Base-by-base conservation (phyloP, 2,888 invertebrate species). In the Steinernema scapterisci region DNA sequence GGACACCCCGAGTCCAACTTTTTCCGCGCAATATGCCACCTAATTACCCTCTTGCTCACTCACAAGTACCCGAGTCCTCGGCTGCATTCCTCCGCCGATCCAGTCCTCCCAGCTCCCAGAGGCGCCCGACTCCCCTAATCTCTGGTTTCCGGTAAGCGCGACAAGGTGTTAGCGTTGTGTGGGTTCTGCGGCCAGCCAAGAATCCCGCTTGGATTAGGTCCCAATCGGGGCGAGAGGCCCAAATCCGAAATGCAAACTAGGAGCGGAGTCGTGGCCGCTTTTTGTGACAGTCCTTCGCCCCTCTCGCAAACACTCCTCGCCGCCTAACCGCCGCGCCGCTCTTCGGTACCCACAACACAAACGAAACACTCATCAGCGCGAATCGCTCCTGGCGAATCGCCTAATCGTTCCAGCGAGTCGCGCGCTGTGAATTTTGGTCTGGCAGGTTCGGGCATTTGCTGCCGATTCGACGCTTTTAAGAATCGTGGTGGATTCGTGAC, bases 221-320 rank as follows among this genome's bases (percentile, higher is more conserved):
- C 54, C 63, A 63, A 63, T 63, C 63, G 63, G 63, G 6, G 52
- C 23, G 21, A 38, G 48, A 38, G 63, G 11, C 38, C 63, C 27
- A 63, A 63, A 63, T 63, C 63, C 63, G 63, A 63, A 63, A 63
- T 13, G 63, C 63, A 63, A 63, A 63, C 63, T 27, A 38, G 38
- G 38, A 19, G 48, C 48, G 48, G 48, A 16, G 48, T 48, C 19
- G 16, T 48, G 38, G 38, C 38, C 38, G 21, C 31, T 31, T 63
- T 63, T 63, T 63, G 63, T 63, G 31, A 63, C 63, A 25, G 63
- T 48, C 48, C 48, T 48, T 19, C 48, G 48, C 16, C 38, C 38
- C 38, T 38, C 38, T 38, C 5, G 48, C 48, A 48, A 48, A 48
- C 48, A 48, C 48, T 48, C 48, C 19, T 48, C 19, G 38, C 38